Evolutionary conservation across 2,797 vertebrate genomes (phyloP), one percentile per base, ranked within the genome.

Genomic region (Pagetopsis macropterus): DNA sequence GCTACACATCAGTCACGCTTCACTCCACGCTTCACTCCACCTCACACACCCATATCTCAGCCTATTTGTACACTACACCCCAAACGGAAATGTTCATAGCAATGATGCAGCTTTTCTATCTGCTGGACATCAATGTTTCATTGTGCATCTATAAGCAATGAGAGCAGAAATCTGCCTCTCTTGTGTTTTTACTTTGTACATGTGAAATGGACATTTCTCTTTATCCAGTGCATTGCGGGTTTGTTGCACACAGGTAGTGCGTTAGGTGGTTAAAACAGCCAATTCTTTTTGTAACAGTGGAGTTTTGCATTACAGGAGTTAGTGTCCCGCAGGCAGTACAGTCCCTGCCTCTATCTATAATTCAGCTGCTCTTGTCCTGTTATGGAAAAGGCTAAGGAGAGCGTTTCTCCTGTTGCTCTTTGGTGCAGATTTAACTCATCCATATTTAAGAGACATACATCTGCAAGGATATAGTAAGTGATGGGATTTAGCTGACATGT

Each of bases 301-400:
- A 79, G 46, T 77, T 81, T 84, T 75, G 72, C 78, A 43, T 41
- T 66, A 73, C 63, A 44, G 81, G 78, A 83, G 79, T 70, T 50
- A 3, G 63, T 17, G 5, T 46, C 82, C 84, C 64, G 3, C 73
- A 15, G 84, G 62, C 79, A 17, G 58, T 59, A 70, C 84, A 61
- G 51, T 79, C 89, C 88, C 90, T 92, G 87, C 82, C 65, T 46
- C 61, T 44, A 93, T 95, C 86, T 91, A 94, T 94, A 82, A 94
- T 94, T 91, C 86, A 95, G 75, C 77, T 58, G 23, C 67, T 86
- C 86, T 83, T 91, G 91, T 93, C 81, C 86, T 76, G 60, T 91
- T 89, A 88, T 79, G 81, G 80, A 85, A 37, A 79, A 56, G 60
- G 78, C 63, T 41, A 66, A 75, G 72, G 68, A 40, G 44, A 78